phyloP scores from a whole-genome alignment of 2,888 invertebrate species.

The Lasioglossum figueresi region DNA sequence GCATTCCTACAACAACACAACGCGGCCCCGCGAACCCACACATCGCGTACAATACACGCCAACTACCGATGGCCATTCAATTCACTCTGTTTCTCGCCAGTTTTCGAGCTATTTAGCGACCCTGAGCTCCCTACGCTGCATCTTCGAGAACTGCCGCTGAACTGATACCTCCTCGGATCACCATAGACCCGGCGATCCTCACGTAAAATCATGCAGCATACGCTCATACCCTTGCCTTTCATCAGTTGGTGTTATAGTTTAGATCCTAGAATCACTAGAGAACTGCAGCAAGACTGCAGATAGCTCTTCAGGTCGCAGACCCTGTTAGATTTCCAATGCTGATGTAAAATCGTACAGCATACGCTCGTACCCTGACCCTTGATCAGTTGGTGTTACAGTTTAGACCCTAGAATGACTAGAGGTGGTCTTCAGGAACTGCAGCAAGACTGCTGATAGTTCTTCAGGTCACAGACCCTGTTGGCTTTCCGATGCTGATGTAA shows the following conservation, averaged over 20 bases:
- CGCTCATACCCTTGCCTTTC: too few relatives aligned
- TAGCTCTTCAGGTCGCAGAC: not conserved
- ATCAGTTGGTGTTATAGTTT: not conserved
- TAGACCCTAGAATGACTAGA: too few relatives aligned
- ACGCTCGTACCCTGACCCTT: not conserved
- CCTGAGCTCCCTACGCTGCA: not conserved
- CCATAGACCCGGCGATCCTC: not conserved
- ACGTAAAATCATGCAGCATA: not conserved
- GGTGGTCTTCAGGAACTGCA: too few relatives aligned
- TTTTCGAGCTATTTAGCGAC: conserved; percentile 35
- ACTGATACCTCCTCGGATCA: not conserved
- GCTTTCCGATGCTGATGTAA: too few relatives aligned
- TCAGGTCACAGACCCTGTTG: too few relatives aligned
- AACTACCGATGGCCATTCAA: conserved; percentile 46
- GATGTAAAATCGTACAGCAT: not conserved
- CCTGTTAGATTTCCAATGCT: not conserved
- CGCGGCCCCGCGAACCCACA: conserved; percentile 71
- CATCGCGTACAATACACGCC: conserved; percentile 66
- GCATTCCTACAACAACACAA: conserved; percentile 78
- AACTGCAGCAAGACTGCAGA: not conserved
- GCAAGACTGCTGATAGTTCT: too few relatives aligned
- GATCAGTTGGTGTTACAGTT: too few relatives aligned
- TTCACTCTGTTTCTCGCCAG: conserved; percentile 27
- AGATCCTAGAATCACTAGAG: not conserved
- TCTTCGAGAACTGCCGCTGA: not conserved